Evolutionary conservation across 2,113 vertebrate species (phyloP).

Genomic region (Dolichallabes microphthalmus): DNA sequence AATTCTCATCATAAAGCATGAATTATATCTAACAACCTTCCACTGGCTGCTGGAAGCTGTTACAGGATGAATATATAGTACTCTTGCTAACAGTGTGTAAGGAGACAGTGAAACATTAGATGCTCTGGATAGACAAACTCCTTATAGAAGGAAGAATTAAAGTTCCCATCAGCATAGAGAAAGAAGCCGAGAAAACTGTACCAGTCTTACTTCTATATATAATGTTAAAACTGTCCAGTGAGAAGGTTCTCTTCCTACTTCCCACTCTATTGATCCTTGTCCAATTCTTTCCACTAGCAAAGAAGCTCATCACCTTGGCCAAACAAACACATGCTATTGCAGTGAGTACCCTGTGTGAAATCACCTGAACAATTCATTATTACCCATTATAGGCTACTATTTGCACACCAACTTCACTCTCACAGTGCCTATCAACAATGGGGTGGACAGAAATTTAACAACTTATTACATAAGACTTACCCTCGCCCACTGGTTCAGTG

Average conservation of each 20-base stretch:
- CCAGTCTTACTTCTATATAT: neutral
- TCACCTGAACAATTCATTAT: neutral
- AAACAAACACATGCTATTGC: neutral
- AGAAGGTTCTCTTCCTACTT: neutral
- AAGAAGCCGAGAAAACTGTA: neutral
- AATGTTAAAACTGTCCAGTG: neutral
- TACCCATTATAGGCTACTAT: neutral
- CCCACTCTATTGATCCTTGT: neutral
- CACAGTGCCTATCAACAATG: neutral
- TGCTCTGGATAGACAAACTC: neutral
- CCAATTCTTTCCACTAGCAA: neutral
- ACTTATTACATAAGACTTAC: neutral
- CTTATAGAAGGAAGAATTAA: neutral
- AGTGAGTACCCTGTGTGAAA: neutral
- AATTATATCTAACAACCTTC: neutral
- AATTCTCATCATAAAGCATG: neutral
- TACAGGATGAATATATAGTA: neutral
- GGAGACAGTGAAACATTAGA: neutral
- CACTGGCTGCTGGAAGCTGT: neutral
- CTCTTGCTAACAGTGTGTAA: neutral
- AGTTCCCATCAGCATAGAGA: neutral
- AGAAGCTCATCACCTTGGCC: neutral
- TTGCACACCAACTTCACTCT: neutral
- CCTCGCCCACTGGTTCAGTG: too few species aligned
- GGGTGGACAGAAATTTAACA: neutral